phyloP scores from a whole-genome alignment of 2,797 vertebrate species.

The Hoplostethus atlanticus region DNA sequence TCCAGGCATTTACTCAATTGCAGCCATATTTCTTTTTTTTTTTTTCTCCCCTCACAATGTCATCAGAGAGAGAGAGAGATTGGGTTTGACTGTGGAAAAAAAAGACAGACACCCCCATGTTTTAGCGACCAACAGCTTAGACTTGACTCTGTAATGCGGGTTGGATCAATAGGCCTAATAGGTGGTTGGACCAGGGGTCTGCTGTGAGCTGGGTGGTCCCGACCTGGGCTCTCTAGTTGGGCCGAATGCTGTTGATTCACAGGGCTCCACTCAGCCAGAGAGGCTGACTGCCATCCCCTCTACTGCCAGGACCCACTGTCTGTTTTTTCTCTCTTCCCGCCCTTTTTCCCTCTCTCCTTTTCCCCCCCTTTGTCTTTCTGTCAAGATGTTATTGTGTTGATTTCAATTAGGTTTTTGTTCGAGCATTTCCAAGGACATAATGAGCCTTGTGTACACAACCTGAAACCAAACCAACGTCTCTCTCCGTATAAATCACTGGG shows the following conservation, averaged over 20 bases:
- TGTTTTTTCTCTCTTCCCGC: conserved; percentile 4
- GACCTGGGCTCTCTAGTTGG: conserved; percentile 16
- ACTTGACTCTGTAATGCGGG: neutral
- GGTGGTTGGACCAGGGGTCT: conserved; percentile 17
- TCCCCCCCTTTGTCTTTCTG: conserved; percentile 44
- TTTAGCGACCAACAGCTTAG: neutral
- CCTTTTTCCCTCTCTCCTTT: conserved; percentile 15
- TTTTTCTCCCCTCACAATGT: neutral
- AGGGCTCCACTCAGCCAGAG: conserved; percentile 40
- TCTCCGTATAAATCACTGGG: conserved; percentile 46
- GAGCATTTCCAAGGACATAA: conserved; percentile 61
- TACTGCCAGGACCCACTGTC: conserved; percentile 33
- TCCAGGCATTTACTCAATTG: conserved; percentile 63
- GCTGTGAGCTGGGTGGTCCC: conserved; percentile 64
- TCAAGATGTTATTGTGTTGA: conserved; percentile 57
- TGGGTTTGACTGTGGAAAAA: neutral
- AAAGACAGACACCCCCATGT: neutral
- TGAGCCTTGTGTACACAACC: conserved; percentile 65
- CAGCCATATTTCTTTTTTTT: conserved; percentile 39
- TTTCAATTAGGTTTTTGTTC: conserved; percentile 34
- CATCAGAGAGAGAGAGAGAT: neutral
- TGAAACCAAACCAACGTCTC: conserved; percentile 62
- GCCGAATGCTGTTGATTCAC: conserved; percentile 38
- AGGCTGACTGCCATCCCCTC: conserved; percentile 53
- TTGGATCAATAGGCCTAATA: conserved; percentile 12